A percentile compares a stretch with the other conserved stretches of the same genome.
These are phyloP conservation scores for Plemyria rubiginata DNA, from an alignment of 2,888 invertebrate genomes.

Conservation along the genomic window DNA sequence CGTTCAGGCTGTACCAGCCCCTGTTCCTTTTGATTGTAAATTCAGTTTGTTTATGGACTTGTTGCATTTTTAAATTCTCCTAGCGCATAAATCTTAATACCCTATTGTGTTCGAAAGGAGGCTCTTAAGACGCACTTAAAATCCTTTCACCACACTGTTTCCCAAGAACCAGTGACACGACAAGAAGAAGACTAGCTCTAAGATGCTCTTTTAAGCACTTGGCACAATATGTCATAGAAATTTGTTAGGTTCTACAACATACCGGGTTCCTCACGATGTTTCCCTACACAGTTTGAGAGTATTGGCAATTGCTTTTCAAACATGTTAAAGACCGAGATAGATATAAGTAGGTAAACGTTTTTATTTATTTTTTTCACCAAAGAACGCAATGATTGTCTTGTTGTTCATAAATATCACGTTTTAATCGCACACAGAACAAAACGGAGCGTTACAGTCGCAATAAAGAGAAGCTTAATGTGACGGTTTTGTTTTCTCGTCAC, in stretches of 20 bases:
- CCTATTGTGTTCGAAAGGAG: not conserved
- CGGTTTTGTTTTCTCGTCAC: slow-evolving; percentile 77
- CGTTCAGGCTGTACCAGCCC: slow-evolving; percentile 56
- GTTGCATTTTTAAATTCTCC: slow-evolving; percentile 61
- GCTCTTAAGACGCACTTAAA: no score
- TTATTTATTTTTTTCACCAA: not conserved
- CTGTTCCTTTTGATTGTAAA: slow-evolving; percentile 78
- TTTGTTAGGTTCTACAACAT: no score
- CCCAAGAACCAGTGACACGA: no score
- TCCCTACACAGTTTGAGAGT: no score
- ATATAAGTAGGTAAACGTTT: no score
- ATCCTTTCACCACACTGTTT: no score
- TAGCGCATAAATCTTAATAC: slow-evolving; percentile 16
- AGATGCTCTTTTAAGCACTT: no score
- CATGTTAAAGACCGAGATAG: no score
- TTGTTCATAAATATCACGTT: slow-evolving; percentile 67
- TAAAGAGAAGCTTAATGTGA: slow-evolving; percentile 71
- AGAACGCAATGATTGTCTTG: slow-evolving; percentile 47
- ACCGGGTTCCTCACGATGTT: no score
- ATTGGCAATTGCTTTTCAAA: no score
- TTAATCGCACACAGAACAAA: slow-evolving; percentile 73
- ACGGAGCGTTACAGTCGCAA: slow-evolving; percentile 62
- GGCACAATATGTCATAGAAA: no score
- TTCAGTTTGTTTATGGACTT: slow-evolving; percentile 63
- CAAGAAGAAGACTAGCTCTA: no score